Evolutionary conservation across 2,113 vertebrate genomes (phyloP).

Genomic region (Otis tarda): DNA sequence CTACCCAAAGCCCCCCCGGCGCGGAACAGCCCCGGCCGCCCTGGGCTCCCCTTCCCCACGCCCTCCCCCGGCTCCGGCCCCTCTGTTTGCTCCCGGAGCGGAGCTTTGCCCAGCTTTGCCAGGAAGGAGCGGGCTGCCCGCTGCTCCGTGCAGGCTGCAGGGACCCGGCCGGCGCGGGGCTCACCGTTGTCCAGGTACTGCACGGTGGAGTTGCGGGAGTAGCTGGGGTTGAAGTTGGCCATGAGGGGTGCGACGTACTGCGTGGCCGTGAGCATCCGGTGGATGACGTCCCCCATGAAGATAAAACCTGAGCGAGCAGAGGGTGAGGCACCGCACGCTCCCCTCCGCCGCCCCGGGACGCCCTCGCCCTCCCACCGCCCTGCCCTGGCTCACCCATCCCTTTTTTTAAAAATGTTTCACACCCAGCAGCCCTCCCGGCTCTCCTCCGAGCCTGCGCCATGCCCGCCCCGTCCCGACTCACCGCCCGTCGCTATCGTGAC

Average conservation of each 20-base stretch:
- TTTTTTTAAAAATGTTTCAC: background rate
- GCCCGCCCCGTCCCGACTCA: slow-evolving; percentile 39
- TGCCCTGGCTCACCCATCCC: background rate
- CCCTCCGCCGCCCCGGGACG: background rate
- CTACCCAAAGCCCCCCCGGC: fast-evolving
- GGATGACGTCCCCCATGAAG: slow-evolving; percentile 90
- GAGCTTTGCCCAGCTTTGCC: fast-evolving
- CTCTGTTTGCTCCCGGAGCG: fast-evolving
- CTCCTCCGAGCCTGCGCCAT: background rate
- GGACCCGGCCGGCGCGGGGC: background rate
- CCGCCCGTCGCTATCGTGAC: slow-evolving; percentile 94
- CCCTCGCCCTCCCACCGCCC: background rate
- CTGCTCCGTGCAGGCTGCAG: background rate
- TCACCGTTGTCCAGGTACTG: slow-evolving; percentile 91
- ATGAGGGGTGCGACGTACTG: slow-evolving; percentile 95
- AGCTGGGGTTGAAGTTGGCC: slow-evolving; percentile 98
- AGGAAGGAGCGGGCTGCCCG: background rate
- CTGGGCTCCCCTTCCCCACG: background rate
- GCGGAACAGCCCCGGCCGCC: background rate
- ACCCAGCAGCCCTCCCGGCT: background rate
- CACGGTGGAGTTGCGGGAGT: slow-evolving; percentile 88
- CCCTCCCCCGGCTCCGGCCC: background rate
- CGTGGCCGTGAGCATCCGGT: slow-evolving; percentile 95
- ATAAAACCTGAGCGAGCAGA: slow-evolving; percentile 82
- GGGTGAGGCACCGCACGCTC: background rate